These are phyloP conservation scores for Monodelphis domestica DNA, from an alignment of 2,797 vertebrate genomes.

Conservation along the genomic window DNA sequence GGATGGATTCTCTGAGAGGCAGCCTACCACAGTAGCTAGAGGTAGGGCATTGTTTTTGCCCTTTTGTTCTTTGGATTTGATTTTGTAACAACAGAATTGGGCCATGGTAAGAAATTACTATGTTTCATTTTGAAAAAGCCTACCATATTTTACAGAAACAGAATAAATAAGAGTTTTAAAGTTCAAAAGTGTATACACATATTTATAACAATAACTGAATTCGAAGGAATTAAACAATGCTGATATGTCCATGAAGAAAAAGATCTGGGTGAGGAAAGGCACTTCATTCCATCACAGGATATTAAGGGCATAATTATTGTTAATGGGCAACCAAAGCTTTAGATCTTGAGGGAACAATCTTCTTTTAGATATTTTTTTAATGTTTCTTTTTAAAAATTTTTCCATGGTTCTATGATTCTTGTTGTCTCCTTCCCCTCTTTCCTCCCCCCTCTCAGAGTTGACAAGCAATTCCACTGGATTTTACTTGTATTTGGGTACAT, in stretches of 20 bases:
- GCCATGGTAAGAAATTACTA: constrained; percentile 77
- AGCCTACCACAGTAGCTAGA: not conserved
- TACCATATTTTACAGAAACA: constrained; percentile 77
- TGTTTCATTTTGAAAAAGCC: constrained; percentile 79
- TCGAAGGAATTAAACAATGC: constrained; percentile 75
- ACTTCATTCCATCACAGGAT: no score
- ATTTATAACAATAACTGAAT: constrained; percentile 80
- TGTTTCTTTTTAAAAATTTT: no score
- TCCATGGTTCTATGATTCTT: no score
- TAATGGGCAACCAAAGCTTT: no score
- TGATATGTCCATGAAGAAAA: constrained; percentile 59
- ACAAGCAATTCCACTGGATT: no score
- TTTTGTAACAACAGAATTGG: constrained; percentile 80
- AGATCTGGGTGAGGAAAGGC: constrained; percentile 76
- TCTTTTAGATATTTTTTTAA: no score
- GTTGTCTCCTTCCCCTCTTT: no score
- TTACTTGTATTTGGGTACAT: no score
- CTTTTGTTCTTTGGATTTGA: constrained; percentile 78
- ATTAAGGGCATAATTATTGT: no score
- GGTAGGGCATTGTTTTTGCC: no score
- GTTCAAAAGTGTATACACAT: constrained; percentile 81
- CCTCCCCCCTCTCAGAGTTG: no score
- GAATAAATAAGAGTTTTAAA: constrained; percentile 84
- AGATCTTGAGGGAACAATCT: no score
- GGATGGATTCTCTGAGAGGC: not conserved